phyloP scores from a whole-genome alignment of 2,888 invertebrate genomes.

The Apamea epomidion region DNA sequence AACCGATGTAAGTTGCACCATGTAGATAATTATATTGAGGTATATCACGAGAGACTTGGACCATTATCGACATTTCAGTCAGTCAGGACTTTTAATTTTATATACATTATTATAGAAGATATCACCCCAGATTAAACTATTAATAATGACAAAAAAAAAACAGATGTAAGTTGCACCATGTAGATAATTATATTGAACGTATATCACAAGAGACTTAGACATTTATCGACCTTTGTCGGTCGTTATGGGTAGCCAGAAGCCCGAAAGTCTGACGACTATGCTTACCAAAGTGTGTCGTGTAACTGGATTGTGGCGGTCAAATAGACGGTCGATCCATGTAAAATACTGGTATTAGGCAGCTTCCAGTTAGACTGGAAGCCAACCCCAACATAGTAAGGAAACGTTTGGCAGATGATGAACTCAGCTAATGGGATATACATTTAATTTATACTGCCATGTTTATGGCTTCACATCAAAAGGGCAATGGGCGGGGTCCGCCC shows the following conservation, averaged over 20 bases:
- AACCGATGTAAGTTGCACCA: neutral
- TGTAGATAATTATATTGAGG: too few relatives aligned
- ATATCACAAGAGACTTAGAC: neutral
- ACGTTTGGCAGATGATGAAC: too few relatives aligned
- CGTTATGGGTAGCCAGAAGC: neutral
- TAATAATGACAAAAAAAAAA: neutral
- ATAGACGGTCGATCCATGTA: neutral
- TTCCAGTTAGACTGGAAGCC: neutral
- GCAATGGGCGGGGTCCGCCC: neutral
- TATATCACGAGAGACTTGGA: neutral
- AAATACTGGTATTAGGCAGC: neutral
- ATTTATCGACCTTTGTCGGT: too few relatives aligned
- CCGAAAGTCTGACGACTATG: neutral
- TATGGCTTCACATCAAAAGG: conserved; percentile 7
- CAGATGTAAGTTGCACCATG: neutral
- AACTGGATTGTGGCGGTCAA: neutral
- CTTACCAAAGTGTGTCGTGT: neutral
- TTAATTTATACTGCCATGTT: neutral
- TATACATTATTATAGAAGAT: too few relatives aligned
- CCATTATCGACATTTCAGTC: too few relatives aligned
- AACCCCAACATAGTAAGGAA: neutral
- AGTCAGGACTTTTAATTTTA: too few relatives aligned
- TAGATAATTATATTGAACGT: too few relatives aligned
- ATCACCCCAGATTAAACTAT: neutral
- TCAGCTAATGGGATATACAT: neutral